phyloP scores from a whole-genome alignment of 2,888 invertebrate species.

The Rhopalosiphum nymphaeae region DNA sequence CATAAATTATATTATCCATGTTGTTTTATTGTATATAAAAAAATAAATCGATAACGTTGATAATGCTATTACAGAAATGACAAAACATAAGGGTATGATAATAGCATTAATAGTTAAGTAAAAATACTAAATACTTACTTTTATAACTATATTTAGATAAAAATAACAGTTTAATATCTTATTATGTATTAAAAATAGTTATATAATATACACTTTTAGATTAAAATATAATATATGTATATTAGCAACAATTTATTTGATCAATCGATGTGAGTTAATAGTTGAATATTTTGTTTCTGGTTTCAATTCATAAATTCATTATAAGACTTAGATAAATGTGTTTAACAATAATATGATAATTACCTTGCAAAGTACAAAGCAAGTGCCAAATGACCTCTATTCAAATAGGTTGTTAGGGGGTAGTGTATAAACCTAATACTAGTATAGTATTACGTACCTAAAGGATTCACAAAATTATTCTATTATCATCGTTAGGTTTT shows the following conservation, averaged over 20 bases:
- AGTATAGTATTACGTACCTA: not conserved
- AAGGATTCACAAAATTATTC: not conserved
- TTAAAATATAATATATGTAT: not conserved
- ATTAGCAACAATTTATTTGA: not conserved
- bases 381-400: not conserved
- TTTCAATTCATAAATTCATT: not conserved
- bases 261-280: not conserved
- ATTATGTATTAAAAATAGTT: not conserved
- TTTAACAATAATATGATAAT: not conserved
- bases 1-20: not conserved
- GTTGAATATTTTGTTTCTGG: not conserved
- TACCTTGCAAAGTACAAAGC: not conserved
- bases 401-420: not conserved
- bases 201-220: not conserved
- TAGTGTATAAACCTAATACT: not conserved
- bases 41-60: not conserved
- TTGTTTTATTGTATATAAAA: not conserved
- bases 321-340: not conserved
- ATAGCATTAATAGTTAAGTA: not conserved
- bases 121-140: not conserved
- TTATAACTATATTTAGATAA: no score
- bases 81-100: not conserved
- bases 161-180: no score
- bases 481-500: not conserved
- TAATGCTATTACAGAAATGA: not conserved